Percentiles rank a stretch among this genome's conserved stretches.
phyloP scores from a whole-genome alignment of 2,113 vertebrate species.

The Tupaia chinensis region DNA sequence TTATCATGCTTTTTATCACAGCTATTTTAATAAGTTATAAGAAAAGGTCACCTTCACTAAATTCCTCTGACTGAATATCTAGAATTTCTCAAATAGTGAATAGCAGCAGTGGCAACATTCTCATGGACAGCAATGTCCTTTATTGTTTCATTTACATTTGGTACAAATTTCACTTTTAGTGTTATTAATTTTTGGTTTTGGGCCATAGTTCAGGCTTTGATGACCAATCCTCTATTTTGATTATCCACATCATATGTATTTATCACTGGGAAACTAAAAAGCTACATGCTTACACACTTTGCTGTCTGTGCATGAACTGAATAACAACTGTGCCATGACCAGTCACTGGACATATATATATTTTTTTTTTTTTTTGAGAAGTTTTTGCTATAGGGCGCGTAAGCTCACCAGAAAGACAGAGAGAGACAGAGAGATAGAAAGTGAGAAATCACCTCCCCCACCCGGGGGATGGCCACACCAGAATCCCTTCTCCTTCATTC shows the following conservation, averaged over 20 bases:
- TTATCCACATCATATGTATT: neutral
- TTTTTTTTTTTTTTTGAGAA: too few relatives aligned
- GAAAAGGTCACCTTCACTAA: neutral
- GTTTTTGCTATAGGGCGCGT: too few relatives aligned
- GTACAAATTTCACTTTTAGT: neutral
- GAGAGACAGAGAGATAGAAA: too few relatives aligned
- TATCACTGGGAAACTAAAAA: neutral
- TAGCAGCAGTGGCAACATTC: neutral
- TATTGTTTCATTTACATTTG: neutral
- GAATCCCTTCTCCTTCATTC: too few relatives aligned
- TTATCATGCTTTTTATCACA: neutral
- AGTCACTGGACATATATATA: neutral
- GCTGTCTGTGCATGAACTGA: neutral
- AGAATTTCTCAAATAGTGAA: neutral
- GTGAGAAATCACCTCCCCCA: too few relatives aligned
- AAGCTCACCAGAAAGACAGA: too few relatives aligned
- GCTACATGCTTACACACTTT: neutral
- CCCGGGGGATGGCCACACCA: too few relatives aligned
- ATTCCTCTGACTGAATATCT: neutral
- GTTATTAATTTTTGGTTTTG: neutral
- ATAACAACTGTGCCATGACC: neutral
- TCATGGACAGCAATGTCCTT: neutral
- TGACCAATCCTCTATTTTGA: neutral
- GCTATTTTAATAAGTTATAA: neutral
- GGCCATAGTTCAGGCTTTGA: neutral